A percentile compares a stretch with the other conserved stretches of the same genome.
Evolutionary conservation across 2,113 vertebrate species (phyloP).

Genomic region (Nicator chloris): DNA sequence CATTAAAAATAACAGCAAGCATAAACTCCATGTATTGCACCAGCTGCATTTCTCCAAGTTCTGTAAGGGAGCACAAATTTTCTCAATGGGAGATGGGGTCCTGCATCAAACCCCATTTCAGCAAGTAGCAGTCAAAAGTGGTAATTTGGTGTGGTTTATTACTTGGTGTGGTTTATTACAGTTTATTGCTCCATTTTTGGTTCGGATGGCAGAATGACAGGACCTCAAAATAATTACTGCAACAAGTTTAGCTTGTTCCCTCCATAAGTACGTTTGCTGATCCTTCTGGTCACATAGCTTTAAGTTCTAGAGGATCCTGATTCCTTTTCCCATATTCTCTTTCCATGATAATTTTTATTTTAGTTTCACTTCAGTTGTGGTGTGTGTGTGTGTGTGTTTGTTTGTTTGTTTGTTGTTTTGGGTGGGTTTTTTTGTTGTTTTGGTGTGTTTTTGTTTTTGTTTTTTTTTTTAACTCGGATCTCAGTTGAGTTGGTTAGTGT

Average conservation of each 20-base stretch:
- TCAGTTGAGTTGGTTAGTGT: background rate
- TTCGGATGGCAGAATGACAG: background rate
- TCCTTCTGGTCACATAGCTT: background rate
- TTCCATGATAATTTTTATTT: background rate
- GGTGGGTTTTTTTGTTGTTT: background rate
- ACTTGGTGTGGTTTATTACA: background rate
- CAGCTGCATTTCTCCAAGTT: background rate
- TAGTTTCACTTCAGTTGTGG: background rate
- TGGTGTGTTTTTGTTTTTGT: too few species aligned
- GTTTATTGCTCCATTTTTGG: background rate
- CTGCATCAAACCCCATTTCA: background rate
- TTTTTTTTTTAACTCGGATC: background rate
- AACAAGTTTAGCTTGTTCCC: background rate
- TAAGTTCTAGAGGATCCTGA: background rate
- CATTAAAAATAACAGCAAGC: background rate
- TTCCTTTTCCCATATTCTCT: background rate
- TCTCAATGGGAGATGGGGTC: background rate
- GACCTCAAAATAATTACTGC: background rate
- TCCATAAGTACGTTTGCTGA: background rate
- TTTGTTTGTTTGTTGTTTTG: background rate
- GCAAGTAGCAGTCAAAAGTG: background rate
- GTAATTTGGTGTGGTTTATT: background rate
- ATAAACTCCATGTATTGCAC: background rate
- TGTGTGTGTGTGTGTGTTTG: too few species aligned
- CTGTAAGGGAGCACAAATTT: background rate